phyloP scores from a whole-genome alignment of 2,113 vertebrate genomes.

The Laticauda laticaudata region DNA sequence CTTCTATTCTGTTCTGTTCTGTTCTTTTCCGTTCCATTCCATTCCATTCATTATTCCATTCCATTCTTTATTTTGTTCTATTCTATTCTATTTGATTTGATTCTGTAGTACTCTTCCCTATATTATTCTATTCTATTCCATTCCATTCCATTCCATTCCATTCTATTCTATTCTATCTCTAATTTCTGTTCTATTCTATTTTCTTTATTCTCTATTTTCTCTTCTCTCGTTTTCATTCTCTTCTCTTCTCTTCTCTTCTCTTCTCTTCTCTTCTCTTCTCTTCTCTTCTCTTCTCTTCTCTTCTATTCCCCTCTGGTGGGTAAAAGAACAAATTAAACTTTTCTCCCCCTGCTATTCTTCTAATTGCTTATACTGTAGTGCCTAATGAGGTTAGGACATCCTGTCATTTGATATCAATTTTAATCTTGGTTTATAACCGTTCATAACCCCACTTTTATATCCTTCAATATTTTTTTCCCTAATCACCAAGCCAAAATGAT shows the following conservation, averaged over 20 bases:
- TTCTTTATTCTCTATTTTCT: no score
- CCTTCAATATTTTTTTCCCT: neutral
- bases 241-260: no score
- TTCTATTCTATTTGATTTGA: no score
- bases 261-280: no score
- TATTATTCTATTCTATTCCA: no score
- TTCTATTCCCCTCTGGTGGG: neutral
- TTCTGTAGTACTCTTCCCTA: no score
- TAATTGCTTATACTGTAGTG: neutral
- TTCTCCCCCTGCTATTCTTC: neutral
- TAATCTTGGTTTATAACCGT: neutral
- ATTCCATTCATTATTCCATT: no score
- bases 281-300: no score
- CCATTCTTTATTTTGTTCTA: no score
- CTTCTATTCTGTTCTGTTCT: neutral
- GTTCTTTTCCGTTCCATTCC: neutral
- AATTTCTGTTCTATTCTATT: no score
- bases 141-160: no score
- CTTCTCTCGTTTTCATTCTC: neutral
- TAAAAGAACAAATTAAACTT: neutral
- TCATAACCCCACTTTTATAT: neutral
- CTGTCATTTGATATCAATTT: neutral
- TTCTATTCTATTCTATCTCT: no score
- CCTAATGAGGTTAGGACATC: neutral
- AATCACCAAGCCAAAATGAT: neutral